These are phyloP conservation scores for Cecidostiba fungosa DNA, from an alignment of 2,888 invertebrate genomes.

Conservation along the genomic window DNA sequence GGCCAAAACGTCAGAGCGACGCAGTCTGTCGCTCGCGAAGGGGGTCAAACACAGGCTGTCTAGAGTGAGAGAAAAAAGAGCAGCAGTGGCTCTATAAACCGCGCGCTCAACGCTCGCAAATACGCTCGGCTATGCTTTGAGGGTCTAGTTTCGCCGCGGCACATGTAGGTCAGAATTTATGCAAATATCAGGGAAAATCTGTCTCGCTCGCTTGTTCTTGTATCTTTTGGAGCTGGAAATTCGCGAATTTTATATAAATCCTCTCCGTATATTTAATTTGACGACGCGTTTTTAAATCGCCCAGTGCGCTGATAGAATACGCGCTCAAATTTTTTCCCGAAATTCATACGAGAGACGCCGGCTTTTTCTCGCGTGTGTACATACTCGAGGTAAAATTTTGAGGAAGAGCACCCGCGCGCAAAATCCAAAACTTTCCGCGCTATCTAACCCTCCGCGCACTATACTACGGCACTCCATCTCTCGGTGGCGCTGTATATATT, in stretches of 20 bases:
- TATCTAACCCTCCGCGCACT: neutral
- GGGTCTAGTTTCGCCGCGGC: neutral
- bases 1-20: constrained; percentile 20
- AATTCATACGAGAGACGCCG: neutral
- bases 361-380: neutral
- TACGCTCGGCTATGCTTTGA: constrained; percentile 19
- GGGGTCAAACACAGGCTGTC: neutral
- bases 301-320: neutral
- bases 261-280: constrained; percentile 16
- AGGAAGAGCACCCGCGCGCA: neutral
- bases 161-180: constrained; percentile 67
- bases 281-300: neutral
- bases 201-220: neutral
- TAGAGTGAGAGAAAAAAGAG: constrained; percentile 24
- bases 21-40: constrained; percentile 17
- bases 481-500: constrained; percentile 19
- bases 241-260: neutral
- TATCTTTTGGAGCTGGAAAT: neutral
- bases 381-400: neutral
- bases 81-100: constrained; percentile 43
- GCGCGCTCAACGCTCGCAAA: constrained; percentile 33
- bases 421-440: constrained; percentile 24
- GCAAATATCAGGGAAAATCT: constrained; percentile 60
- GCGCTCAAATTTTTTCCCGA: neutral
- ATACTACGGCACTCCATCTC: neutral